Conservation (phyloP, 2,888 invertebrate genomes). For the Acanthoscelides obtectus region DNA sequence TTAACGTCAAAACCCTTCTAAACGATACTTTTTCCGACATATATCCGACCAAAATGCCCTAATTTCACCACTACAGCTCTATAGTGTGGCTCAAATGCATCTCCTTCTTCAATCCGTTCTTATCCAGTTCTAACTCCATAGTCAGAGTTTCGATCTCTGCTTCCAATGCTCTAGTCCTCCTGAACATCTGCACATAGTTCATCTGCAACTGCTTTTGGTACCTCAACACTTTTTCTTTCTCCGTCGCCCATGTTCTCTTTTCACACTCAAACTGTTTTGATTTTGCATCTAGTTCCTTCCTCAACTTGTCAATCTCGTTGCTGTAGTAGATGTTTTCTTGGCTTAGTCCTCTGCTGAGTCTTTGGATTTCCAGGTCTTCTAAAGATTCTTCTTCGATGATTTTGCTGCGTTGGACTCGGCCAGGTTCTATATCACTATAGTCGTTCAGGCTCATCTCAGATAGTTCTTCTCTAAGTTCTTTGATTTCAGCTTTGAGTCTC, state of each 20-base stretch:
- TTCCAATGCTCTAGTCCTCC: slow-evolving; percentile 70
- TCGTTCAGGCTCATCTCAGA: slow-evolving; percentile 64
- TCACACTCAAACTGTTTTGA: slow-evolving; percentile 69
- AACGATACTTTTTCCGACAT: background rate
- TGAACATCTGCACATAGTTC: slow-evolving; percentile 83
- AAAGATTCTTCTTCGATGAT: slow-evolving; percentile 46
- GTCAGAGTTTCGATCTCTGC: slow-evolving; percentile 65
- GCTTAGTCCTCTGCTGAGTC: slow-evolving; percentile 52
- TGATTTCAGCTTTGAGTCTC: slow-evolving; percentile 57
- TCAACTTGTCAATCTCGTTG: slow-evolving; percentile 53
- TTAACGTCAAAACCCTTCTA: too few species aligned
- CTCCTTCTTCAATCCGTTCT: slow-evolving; percentile 51
- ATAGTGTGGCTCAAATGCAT: slow-evolving; percentile 57
- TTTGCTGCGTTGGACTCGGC: slow-evolving; percentile 55
- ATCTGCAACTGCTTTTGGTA: slow-evolving; percentile 83
- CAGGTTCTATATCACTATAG: slow-evolving; percentile 60
- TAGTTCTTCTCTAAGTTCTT: slow-evolving; percentile 61
- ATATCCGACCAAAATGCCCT: background rate
- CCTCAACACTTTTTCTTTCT: slow-evolving; percentile 75
- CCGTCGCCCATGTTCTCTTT: slow-evolving; percentile 75
- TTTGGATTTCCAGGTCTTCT: slow-evolving; percentile 55
- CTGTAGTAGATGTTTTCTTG: slow-evolving; percentile 33
- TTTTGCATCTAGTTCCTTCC: slow-evolving; percentile 57
- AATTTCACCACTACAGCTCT: slow-evolving; percentile 46
- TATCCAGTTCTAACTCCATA: slow-evolving; percentile 55